Evolutionary conservation across 2,797 vertebrate species (phyloP), one percentile per base, ranked within the genome.

Genomic region (Sebastes hopkinsi): DNA sequence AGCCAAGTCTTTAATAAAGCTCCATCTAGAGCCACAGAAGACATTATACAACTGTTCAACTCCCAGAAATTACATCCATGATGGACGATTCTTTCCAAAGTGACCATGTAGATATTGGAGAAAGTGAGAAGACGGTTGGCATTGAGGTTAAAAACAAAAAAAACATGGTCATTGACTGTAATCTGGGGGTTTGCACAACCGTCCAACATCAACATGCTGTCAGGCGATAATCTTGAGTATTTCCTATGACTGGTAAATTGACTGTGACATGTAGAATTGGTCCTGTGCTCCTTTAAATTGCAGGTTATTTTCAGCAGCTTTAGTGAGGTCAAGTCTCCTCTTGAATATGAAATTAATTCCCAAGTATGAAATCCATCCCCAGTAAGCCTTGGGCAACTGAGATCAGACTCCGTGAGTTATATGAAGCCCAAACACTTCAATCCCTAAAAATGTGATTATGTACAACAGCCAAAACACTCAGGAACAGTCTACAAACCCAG

Each of bases 401-500:
- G 13, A 72, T 89, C 79, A 78, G 65, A 55, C 64, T 69, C 70
- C 5, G 71, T 50, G 60, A 80, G 67, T 78, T 75, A 67, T 75
- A 64, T 32, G 13, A 83, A 46, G 60, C 54, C 60, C 42, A 69
- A 67, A 38, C 27, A 59, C 34, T 25, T 58, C 27, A 18, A 34
- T 30, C 46, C 67, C 36, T 36, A n/a, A 59, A 82, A 81, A 66
- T 67, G 29, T 64, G 68, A 84, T 80, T 74, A 20, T 82, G 62
- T 42, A 23, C 61, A 84, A 80, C 68, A 82, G 80, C 81, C 56
- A 77, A 67, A 84, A 71, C 18, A 38, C 59, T 77, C 36, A 59
- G 54, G 75, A 56, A 82, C 66, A 65, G 59, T 74, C 75, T 61
- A 54, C 27, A 52, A 70, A 42, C n/a, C 16, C 62, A 64, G 38